Conservation (phyloP, 2,113 vertebrate species). For the Xiphorhynchus elegans region DNA sequence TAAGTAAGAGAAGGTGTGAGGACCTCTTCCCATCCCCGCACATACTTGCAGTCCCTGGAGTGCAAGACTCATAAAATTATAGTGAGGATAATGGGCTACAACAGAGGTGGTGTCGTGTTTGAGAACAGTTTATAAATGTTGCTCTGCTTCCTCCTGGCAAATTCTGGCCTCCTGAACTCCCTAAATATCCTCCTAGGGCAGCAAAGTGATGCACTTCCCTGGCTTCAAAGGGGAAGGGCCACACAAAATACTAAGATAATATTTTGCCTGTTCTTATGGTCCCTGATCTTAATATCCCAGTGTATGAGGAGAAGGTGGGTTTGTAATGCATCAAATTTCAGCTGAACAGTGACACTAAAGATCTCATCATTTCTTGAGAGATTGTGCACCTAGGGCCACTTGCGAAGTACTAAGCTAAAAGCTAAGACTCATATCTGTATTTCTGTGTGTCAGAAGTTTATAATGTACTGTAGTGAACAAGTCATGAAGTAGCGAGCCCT, state of each 20-base stretch:
- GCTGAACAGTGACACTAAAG: accelerated
- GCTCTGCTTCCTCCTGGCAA: background rate
- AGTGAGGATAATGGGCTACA: background rate
- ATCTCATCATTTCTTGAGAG: background rate
- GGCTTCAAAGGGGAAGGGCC: background rate
- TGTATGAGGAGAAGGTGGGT: background rate
- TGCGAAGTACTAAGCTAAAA: background rate
- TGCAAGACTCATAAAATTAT: background rate
- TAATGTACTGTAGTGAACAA: background rate
- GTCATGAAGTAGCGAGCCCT: background rate
- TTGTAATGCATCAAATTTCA: background rate
- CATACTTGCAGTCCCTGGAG: background rate
- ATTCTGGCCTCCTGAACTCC: background rate
- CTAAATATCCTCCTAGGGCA: background rate
- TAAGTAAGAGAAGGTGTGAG: background rate
- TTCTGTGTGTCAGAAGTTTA: background rate
- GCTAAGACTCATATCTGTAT: background rate
- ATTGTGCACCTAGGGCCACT: background rate
- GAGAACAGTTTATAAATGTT: background rate
- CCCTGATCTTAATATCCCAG: background rate
- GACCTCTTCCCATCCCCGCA: background rate
- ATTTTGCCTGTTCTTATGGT: background rate
- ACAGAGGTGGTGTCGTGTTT: background rate
- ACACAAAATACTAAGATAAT: background rate
- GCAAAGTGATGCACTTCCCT: background rate